Percentiles rank a stretch among this genome's conserved stretches.
Conservation (phyloP, 2,888 invertebrate genomes). For the Reticulitermes lucifugus region DNA sequence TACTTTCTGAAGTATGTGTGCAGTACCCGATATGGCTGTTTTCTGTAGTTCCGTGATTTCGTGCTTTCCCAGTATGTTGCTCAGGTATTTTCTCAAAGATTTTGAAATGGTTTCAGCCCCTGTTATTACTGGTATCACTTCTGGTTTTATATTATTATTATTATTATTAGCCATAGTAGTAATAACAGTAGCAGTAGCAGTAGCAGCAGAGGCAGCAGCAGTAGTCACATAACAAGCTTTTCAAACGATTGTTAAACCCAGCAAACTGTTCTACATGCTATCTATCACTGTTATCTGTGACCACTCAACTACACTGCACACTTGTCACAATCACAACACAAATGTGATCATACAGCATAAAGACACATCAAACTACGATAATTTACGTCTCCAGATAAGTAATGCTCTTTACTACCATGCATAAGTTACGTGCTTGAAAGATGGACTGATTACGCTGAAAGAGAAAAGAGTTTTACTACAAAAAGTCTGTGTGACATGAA, state of each 20-base stretch:
- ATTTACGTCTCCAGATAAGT: not conserved
- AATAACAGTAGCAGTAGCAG: no score
- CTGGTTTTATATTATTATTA: no score
- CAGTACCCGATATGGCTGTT: no score
- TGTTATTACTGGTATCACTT: no score
- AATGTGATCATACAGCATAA: not conserved
- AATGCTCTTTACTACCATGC: not conserved
- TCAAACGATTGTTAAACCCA: not conserved
- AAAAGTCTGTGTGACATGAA: conserved; percentile 13
- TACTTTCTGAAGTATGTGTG: no score
- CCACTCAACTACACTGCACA: not conserved
- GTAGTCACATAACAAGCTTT: not conserved
- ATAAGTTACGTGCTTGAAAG: not conserved
- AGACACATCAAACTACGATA: not conserved
- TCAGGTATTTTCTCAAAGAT: no score
- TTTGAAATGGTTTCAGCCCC: no score
- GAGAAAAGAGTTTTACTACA: conserved; percentile 19
- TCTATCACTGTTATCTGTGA: not conserved
- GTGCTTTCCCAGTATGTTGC: no score
- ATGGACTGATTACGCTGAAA: conserved; percentile 10
- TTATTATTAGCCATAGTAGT: no score
- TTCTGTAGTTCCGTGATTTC: no score
- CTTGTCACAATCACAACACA: not conserved
- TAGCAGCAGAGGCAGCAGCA: no score
- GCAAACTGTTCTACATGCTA: not conserved